Conservation (phyloP, 2,888 invertebrate genomes). For the Heliconius aoede region DNA sequence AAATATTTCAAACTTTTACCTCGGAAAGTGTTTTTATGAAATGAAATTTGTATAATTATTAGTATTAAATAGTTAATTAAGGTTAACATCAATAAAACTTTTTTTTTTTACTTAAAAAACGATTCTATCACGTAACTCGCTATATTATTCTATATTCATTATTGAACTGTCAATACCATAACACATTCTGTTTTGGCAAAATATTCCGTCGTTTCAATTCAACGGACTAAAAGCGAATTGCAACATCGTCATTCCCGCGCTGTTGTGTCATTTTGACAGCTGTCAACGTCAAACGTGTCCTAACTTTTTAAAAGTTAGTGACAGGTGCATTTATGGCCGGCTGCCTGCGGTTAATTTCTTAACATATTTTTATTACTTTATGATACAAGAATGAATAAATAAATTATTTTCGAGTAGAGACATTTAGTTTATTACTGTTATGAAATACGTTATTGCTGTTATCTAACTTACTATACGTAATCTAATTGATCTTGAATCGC, state of each 20-base stretch:
- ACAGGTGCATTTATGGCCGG: conserved; percentile 26
- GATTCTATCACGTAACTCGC: neutral
- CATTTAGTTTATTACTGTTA: neutral
- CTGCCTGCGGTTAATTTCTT: conserved; percentile 13
- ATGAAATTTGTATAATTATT: neutral
- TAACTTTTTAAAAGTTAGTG: conserved; percentile 32
- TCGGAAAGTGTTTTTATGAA: neutral
- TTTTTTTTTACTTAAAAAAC: neutral
- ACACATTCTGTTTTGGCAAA: neutral
- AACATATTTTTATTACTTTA: conserved; percentile 13
- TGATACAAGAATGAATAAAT: neutral
- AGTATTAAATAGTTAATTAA: neutral
- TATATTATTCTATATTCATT: neutral
- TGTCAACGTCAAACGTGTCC: conserved; percentile 66
- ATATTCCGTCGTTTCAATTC: neutral
- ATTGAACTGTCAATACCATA: neutral
- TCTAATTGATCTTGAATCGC: neutral
- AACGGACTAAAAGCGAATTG: conserved; percentile 39
- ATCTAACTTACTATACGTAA: neutral
- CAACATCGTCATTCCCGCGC: conserved; percentile 49
- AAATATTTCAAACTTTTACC: neutral
- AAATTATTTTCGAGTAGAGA: neutral
- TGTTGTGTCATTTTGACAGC: conserved; percentile 71
- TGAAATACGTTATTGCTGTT: neutral
- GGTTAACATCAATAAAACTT: neutral